A percentile compares a stretch with the other conserved stretches of the same genome.
These are phyloP conservation scores for Anagrus nilaparvatae DNA, from an alignment of 1,140 invertebrate species.

Conservation along the genomic window DNA sequence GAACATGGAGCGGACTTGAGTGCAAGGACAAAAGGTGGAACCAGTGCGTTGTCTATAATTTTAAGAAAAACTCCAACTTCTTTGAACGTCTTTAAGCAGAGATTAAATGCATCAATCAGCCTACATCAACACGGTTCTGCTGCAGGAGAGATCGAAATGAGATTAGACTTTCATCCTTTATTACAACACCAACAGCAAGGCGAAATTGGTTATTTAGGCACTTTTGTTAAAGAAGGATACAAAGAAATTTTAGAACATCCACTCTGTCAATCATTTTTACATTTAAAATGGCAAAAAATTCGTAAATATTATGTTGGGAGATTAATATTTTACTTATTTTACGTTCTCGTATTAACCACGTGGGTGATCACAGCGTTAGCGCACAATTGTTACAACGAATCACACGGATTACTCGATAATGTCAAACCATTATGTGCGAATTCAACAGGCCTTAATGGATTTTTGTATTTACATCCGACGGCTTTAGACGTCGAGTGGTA, in stretches of 20 bases:
- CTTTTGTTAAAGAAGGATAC: conserved; percentile 72
- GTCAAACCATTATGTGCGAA: conserved; percentile 50
- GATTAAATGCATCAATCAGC: conserved; percentile 66
- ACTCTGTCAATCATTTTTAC: conserved; percentile 69
- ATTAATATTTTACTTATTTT: conserved; percentile 67
- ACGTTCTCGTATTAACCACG: conserved; percentile 64
- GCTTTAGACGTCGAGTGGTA: conserved; percentile 72
- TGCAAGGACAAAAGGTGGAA: conserved; percentile 70
- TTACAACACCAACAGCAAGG: conserved; percentile 66
- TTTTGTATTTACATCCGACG: conserved; percentile 58
- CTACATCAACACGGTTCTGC: conserved; percentile 67
- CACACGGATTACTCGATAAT: conserved; percentile 24
- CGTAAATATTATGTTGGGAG: conserved; percentile 75
- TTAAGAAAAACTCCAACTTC: conserved; percentile 73
- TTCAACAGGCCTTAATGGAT: conserved; percentile 60
- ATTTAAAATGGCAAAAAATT: conserved; percentile 82
- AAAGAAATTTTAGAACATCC: conserved; percentile 75
- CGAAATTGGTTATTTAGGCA: conserved; percentile 71
- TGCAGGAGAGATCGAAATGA: conserved; percentile 68
- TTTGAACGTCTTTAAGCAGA: conserved; percentile 62
- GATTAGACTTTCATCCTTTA: conserved; percentile 68
- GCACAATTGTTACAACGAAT: conserved; percentile 67
- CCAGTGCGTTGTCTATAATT: conserved; percentile 71
- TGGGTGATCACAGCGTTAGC: conserved; percentile 67
- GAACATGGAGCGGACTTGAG: conserved; percentile 76